phyloP scores from a whole-genome alignment of 1,140 invertebrate genomes.

The Diachasmimorpha longicaudata region DNA sequence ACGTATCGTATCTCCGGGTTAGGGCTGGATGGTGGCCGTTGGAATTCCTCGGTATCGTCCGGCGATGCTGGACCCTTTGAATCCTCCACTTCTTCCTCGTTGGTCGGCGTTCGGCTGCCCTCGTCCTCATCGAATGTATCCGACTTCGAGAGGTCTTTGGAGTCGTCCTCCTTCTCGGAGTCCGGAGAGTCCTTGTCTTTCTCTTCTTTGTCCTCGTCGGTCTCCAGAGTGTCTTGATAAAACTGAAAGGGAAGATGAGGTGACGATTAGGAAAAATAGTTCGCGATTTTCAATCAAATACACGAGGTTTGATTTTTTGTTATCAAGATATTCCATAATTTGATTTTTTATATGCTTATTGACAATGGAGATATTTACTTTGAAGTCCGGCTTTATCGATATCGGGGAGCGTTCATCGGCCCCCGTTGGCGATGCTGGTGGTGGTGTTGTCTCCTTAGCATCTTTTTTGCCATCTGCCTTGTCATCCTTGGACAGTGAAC shows the following conservation, averaged over 20 bases:
- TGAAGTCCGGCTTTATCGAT: constrained; percentile 61
- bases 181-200: constrained; percentile 44
- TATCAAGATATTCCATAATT: too few relatives aligned
- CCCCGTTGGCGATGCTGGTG: constrained; percentile 51
- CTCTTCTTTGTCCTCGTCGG: constrained; percentile 65
- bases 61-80: constrained; percentile 33
- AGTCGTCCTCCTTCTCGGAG: constrained; percentile 28
- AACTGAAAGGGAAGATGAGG: constrained; percentile 68
- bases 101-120: constrained; percentile 27
- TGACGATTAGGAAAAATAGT: too few relatives aligned
- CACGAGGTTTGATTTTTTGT: too few relatives aligned
- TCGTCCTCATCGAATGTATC: constrained; percentile 49
- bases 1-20: constrained; percentile 45
- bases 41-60: constrained; percentile 37
- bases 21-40: constrained; percentile 28
- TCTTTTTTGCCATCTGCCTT: constrained; percentile 63
- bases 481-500: constrained; percentile 69
- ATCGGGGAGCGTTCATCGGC: constrained; percentile 66
- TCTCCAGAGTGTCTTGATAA: constrained; percentile 89
- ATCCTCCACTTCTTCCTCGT: constrained; percentile 39
- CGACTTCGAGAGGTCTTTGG: constrained; percentile 48
- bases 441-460: constrained; percentile 46
- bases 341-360: too few relatives aligned
- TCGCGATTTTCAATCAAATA: too few relatives aligned
- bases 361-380: constrained; percentile 47